Conservation (phyloP, 2,888 invertebrate genomes). For the Ligdia adustata region DNA sequence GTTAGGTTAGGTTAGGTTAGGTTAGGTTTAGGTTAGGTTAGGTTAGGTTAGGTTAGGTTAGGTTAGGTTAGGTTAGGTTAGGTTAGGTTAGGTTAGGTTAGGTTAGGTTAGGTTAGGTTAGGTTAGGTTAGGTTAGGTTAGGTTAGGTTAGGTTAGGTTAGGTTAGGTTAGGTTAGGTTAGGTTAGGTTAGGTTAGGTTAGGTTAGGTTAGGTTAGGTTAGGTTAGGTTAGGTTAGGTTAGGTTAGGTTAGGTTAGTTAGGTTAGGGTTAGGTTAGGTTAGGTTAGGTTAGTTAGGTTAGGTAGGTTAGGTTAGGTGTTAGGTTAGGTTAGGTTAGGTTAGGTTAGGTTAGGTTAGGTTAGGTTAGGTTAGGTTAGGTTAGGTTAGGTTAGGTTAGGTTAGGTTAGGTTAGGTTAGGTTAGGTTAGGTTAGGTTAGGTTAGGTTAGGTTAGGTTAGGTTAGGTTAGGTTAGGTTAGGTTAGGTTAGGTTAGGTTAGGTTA, state of each 20-base stretch:
- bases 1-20: too few species aligned
- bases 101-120: conserved; percentile 28
- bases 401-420: too few species aligned
- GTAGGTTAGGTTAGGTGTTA: too few species aligned
- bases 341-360: conserved; percentile 26
- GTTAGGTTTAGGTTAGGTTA: too few species aligned
- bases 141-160: conserved; percentile 20
- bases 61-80: conserved; percentile 18
- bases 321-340: conserved; percentile 29
- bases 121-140: conserved; percentile 23
- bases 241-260: background rate
- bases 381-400: too few species aligned
- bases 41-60: conserved; percentile 18
- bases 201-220: conserved; percentile 17
- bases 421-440: too few species aligned
- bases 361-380: too few species aligned
- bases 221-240: conserved; percentile 11
- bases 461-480: too few species aligned
- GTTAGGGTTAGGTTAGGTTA: too few species aligned
- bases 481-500: too few species aligned
- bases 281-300: conserved; percentile 25
- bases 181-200: conserved; percentile 20
- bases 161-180: conserved; percentile 26
- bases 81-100: conserved; percentile 17
- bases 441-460: too few species aligned